Conservation (phyloP, 2,888 invertebrate species). For the Gerris lacustris region DNA sequence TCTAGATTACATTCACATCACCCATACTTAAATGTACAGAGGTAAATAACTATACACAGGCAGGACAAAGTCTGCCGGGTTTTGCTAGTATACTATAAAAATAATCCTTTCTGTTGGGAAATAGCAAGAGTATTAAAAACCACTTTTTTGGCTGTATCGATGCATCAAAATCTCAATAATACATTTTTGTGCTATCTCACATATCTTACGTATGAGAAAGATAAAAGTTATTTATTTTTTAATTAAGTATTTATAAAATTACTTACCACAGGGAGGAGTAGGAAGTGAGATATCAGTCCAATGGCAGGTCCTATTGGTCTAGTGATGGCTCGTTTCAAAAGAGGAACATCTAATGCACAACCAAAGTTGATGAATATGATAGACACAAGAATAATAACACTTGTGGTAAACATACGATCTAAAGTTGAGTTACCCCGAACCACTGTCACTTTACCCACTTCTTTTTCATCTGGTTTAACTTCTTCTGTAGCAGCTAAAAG, state of each 20-base stretch:
- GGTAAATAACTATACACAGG: no score
- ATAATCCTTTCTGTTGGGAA: neutral
- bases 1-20: no score
- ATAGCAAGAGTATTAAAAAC: no score
- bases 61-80: no score
- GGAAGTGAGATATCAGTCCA: constrained; percentile 64
- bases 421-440: constrained; percentile 50
- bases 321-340: constrained; percentile 51
- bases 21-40: no score
- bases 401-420: constrained; percentile 59
- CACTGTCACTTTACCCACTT: constrained; percentile 40
- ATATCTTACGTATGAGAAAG: no score
- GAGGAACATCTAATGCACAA: constrained; percentile 67
- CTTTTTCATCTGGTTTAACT: constrained; percentile 22
- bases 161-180: no score
- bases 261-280: constrained; percentile 73
- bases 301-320: constrained; percentile 66
- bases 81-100: neutral
- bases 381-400: constrained; percentile 61
- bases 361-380: constrained; percentile 83
- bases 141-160: no score
- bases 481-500: constrained; percentile 16
- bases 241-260: neutral
- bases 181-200: no score
- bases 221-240: no score